These are phyloP conservation scores for Apostichopus japonicus DNA, from an alignment of 35 echinoderm and acorn worm genomes.

Conservation along the genomic window DNA sequence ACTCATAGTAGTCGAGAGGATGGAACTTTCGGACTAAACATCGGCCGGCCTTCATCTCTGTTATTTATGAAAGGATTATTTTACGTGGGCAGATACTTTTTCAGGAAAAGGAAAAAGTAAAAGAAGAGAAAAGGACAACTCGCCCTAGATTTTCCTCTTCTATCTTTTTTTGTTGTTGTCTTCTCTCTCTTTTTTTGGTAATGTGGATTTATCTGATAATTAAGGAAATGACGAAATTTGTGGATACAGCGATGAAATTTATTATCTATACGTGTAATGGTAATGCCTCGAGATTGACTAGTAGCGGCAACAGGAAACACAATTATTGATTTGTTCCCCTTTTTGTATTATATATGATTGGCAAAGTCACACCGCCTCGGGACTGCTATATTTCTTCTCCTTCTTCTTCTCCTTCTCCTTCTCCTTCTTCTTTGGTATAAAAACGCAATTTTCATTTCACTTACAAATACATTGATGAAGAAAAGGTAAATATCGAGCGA, in stretches of 20 bases:
- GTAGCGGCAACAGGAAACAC: constrained; percentile 18
- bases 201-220: background rate
- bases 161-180: no score
- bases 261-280: background rate
- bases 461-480: background rate
- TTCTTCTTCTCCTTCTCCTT: no score
- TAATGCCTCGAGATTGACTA: background rate
- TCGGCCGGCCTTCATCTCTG: background rate
- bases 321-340: constrained; percentile 30
- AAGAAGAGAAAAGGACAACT: constrained; percentile 7
- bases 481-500: background rate
- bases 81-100: constrained; percentile 33
- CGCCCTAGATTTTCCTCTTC: background rate
- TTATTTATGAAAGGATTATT: background rate
- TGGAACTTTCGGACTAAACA: background rate
- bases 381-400: background rate
- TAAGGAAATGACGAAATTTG: constrained; percentile 34
- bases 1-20: background rate
- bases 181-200: no score
- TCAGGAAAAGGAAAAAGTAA: background rate
- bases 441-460: constrained; percentile 25
- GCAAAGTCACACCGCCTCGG: constrained; percentile 21
- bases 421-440: background rate
- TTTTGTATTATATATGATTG: background rate
- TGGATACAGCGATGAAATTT: background rate